These are phyloP conservation scores for Oxyruncus cristatus DNA, from an alignment of 2,113 vertebrate genomes.

Conservation along the genomic window DNA sequence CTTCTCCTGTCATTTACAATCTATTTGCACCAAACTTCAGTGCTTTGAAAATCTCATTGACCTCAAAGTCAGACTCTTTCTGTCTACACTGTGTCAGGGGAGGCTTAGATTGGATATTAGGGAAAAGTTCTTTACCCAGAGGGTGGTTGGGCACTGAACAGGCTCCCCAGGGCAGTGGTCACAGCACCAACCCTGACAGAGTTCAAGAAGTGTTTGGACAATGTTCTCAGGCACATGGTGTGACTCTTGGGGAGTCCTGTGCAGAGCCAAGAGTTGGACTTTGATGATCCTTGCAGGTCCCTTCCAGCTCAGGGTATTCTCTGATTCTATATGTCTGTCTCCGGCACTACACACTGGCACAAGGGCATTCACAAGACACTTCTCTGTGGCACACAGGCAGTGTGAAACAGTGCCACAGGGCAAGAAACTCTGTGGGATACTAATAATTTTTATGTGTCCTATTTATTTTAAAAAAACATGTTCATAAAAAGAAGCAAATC, in stretches of 20 bases:
- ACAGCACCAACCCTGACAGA: neutral
- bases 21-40: neutral
- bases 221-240: neutral
- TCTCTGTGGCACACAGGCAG: neutral
- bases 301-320: neutral
- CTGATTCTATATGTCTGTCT: accelerated
- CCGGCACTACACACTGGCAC: neutral
- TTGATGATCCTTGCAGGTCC: neutral
- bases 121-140: neutral
- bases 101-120: neutral
- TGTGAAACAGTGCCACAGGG: neutral
- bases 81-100: neutral
- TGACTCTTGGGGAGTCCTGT: neutral
- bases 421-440: neutral
- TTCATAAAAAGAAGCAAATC: neutral
- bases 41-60: neutral
- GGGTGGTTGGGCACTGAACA: neutral
- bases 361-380: neutral
- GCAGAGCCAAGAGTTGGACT: neutral
- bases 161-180: neutral
- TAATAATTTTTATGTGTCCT: neutral
- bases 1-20: neutral
- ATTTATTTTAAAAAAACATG: neutral
- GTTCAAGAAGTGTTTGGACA: neutral
- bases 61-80: neutral